Evolutionary conservation across 2,888 invertebrate species (phyloP).

Genomic region (Athalia circularis): DNA sequence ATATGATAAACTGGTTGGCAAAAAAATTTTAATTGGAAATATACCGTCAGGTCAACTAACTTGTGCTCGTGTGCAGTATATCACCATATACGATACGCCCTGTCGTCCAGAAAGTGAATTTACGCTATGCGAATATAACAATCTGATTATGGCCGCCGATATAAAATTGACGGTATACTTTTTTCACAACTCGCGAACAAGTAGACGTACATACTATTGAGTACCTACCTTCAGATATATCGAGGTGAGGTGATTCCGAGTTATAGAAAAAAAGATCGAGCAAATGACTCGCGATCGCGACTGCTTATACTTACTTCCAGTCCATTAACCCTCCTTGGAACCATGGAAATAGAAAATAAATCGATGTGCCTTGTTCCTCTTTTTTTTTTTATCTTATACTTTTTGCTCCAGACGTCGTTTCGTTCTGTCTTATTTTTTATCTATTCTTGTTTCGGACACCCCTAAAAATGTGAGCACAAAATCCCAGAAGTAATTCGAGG

Average conservation of each 20-base stretch:
- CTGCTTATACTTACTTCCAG: not conserved
- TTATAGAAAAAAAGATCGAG: not conserved
- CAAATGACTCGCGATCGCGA: constrained; percentile 2
- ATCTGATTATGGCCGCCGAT: not conserved
- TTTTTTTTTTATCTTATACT: no score
- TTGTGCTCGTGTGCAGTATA: constrained; percentile 1
- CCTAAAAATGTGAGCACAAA: not conserved
- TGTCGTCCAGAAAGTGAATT: constrained; percentile 30
- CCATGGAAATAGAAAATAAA: not conserved
- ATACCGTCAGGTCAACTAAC: constrained; percentile 16
- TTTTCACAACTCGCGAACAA: not conserved
- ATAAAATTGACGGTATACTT: constrained; percentile 22
- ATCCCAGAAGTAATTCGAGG: not conserved
- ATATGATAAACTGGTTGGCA: constrained; percentile 36
- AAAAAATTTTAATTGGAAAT: constrained; percentile 44
- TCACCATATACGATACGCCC: constrained; percentile 8
- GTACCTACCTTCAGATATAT: not conserved
- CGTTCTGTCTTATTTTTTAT: not conserved
- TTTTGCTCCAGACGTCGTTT: no score
- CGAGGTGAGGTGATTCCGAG: not conserved
- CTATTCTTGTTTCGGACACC: not conserved
- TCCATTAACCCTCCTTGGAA: constrained; percentile 12
- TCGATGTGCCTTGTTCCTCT: not conserved
- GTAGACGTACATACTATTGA: no score
- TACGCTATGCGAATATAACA: constrained; percentile 8